Evolutionary conservation across 2,888 invertebrate genomes (phyloP).

Genomic region (Meteorus colon): DNA sequence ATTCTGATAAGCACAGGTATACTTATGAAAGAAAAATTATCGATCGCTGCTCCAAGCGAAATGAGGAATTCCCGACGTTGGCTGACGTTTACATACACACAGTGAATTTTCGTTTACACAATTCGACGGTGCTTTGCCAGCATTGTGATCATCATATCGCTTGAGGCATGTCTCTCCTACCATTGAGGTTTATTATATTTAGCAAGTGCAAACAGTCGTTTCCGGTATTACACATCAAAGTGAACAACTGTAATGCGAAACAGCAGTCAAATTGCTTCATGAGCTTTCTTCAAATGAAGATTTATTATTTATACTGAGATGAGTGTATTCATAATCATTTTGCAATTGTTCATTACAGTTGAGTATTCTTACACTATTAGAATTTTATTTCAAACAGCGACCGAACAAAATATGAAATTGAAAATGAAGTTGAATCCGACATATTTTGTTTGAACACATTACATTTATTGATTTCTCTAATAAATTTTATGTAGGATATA

Average conservation of each 20-base stretch:
- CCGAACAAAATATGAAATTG: too few relatives aligned
- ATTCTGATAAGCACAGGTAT: neutral
- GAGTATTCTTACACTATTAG: too few relatives aligned
- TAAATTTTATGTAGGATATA: too few relatives aligned
- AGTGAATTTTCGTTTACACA: neutral
- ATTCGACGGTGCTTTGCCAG: neutral
- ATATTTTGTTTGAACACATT: too few relatives aligned
- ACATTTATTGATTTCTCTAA: too few relatives aligned
- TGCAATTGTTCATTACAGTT: neutral
- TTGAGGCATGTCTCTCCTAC: neutral
- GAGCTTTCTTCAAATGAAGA: neutral
- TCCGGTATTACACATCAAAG: slow-evolving; percentile 31
- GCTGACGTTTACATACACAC: neutral
- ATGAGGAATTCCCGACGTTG: neutral
- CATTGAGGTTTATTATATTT: slow-evolving; percentile 65
- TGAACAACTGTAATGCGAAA: slow-evolving; percentile 49
- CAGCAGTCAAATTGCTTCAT: neutral
- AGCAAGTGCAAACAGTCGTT: slow-evolving; percentile 65
- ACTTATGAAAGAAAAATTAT: neutral
- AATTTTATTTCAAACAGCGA: too few relatives aligned
- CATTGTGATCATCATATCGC: slow-evolving; percentile 15
- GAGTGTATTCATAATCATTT: neutral
- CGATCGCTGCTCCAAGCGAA: slow-evolving; percentile 1
- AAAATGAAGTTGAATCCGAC: too few relatives aligned
- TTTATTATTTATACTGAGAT: neutral